Conservation (phyloP, 2,888 invertebrate genomes). For the Choreutis nemorana region DNA sequence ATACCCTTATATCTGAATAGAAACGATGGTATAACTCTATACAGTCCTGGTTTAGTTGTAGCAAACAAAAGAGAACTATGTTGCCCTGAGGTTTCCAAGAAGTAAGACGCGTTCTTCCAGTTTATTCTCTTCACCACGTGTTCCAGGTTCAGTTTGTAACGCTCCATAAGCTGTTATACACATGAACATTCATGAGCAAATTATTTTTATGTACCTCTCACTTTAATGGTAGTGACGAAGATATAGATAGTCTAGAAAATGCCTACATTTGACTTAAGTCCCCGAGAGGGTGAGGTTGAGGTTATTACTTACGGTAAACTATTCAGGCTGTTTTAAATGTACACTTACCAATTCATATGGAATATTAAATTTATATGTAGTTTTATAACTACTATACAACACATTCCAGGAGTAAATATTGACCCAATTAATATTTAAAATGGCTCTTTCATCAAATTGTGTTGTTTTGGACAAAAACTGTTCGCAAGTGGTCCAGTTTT, state of each 20-base stretch:
- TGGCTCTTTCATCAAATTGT: constrained; percentile 19
- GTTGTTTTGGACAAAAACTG: constrained; percentile 24
- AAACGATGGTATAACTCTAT: constrained; percentile 23
- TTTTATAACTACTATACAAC: no score
- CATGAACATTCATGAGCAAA: constrained; percentile 2
- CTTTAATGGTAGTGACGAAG: no score
- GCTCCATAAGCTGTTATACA: constrained; percentile 26
- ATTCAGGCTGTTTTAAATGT: no score
- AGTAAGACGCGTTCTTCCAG: constrained; percentile 30
- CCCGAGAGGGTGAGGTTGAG: no score
- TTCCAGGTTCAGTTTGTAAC: constrained; percentile 25
- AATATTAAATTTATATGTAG: no score
- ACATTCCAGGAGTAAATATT: constrained; percentile 37
- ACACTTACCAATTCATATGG: no score
- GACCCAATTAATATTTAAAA: constrained; percentile 35
- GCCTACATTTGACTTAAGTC: no score
- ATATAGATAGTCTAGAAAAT: no score
- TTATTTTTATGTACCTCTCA: background rate
- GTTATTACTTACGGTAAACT: no score
- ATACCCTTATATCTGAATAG: constrained; percentile 15
- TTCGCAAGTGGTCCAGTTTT: constrained; percentile 33
- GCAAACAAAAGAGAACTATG: constrained; percentile 29
- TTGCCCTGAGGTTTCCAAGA: constrained; percentile 35
- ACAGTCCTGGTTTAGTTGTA: constrained; percentile 24
- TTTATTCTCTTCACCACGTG: constrained; percentile 20